Conservation (phyloP, 2,797 vertebrate genomes). For the Tokudaia muenninki region DNA sequence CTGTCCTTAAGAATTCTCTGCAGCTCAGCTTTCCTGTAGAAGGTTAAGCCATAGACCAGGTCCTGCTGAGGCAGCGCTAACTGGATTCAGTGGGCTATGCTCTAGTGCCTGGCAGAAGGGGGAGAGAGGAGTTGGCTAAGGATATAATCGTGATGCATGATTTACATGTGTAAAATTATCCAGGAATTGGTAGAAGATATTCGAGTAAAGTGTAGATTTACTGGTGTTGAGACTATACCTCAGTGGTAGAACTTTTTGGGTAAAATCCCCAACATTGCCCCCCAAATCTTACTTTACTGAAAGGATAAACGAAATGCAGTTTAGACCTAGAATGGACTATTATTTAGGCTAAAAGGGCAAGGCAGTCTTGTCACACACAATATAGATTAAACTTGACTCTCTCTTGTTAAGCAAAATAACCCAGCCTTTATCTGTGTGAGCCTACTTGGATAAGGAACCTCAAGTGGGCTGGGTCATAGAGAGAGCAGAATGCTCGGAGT, state of each 20-base stretch:
- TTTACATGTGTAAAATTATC: background rate
- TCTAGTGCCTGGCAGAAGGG: background rate
- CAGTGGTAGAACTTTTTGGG: background rate
- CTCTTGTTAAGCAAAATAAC: background rate
- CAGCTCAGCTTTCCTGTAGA: background rate
- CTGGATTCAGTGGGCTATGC: fast-evolving
- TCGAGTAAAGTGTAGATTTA: background rate
- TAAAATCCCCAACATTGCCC: background rate
- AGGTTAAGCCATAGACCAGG: background rate
- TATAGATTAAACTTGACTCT: background rate
- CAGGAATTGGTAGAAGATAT: background rate
- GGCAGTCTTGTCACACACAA: background rate
- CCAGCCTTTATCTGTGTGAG: background rate
- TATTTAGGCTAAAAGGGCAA: background rate
- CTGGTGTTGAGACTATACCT: background rate
- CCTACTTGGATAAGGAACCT: background rate
- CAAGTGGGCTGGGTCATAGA: background rate
- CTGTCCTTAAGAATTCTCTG: background rate
- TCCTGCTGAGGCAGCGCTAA: background rate
- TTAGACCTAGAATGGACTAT: background rate
- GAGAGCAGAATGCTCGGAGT: background rate
- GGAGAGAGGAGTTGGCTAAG: background rate
- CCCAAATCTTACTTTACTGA: background rate
- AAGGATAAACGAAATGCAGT: background rate
- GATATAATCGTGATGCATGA: background rate